phyloP scores from a whole-genome alignment of 2,888 invertebrate genomes.

The Congeria kusceri region DNA sequence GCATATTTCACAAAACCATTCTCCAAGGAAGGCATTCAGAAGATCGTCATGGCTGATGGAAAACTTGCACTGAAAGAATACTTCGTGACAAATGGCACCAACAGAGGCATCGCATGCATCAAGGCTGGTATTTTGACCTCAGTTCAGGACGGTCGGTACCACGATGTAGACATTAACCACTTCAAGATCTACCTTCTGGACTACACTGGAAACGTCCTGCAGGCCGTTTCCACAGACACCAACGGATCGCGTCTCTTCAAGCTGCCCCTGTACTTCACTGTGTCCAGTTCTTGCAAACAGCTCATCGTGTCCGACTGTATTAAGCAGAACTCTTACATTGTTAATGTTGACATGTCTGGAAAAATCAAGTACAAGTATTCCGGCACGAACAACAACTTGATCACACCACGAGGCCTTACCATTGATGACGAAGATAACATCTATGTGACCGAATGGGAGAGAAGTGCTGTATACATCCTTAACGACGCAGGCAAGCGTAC shows the following conservation, averaged over 20 bases:
- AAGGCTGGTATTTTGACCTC: constrained; percentile 59
- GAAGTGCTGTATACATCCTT: constrained; percentile 46
- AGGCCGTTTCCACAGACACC: constrained; percentile 47
- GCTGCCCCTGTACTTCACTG: constrained; percentile 54
- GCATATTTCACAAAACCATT: constrained; percentile 61
- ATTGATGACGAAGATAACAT: constrained; percentile 58
- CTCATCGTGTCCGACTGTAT: constrained; percentile 60
- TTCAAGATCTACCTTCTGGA: constrained; percentile 58
- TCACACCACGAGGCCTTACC: constrained; percentile 56
- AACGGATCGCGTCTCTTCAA: constrained; percentile 54
- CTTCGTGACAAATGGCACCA: constrained; percentile 56
- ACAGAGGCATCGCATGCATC: constrained; percentile 58
- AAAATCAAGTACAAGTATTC: constrained; percentile 53
- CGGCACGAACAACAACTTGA: constrained; percentile 30
- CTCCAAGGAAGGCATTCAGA: constrained; percentile 59
- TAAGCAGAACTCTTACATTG: constrained; percentile 47
- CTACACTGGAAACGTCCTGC: constrained; percentile 52
- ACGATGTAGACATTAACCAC: constrained; percentile 56
- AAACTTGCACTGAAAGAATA: constrained; percentile 51
- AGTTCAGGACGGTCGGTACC: constrained; percentile 55
- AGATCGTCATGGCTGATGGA: constrained; percentile 50
- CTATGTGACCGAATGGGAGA: constrained; percentile 58
- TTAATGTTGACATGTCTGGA: constrained; percentile 51
- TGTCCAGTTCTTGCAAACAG: constrained; percentile 47
- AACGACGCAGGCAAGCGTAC: constrained; percentile 51